Percentiles rank a stretch among this genome's conserved stretches.
Evolutionary conservation across 2,113 vertebrate species (phyloP).

Genomic region (Tylochromis polylepis): DNA sequence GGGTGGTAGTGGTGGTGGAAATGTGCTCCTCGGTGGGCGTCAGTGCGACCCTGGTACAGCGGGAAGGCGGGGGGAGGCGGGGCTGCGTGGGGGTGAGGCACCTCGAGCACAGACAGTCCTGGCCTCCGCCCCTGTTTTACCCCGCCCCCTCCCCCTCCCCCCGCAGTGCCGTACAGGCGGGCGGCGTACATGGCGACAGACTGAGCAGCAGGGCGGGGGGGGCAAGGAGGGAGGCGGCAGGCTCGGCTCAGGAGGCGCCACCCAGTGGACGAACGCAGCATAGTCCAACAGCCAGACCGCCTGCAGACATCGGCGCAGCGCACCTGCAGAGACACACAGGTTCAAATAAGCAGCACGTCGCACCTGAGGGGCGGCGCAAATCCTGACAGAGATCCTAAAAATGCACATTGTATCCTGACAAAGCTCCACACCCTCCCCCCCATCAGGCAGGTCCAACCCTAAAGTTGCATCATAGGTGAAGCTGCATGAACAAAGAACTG

Average conservation of each 20-base stretch:
- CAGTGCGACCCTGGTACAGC: conserved; percentile 56
- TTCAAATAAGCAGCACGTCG: neutral
- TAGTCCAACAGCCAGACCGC: conserved; percentile 16
- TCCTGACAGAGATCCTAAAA: neutral
- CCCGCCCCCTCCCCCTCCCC: conserved; percentile 37
- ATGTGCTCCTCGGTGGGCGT: conserved; percentile 36
- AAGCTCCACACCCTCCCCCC: neutral
- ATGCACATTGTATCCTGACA: neutral
- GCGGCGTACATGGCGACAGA: conserved; percentile 43
- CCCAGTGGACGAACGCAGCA: conserved; percentile 47
- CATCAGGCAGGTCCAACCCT: neutral
- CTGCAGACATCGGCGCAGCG: neutral
- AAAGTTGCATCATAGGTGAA: neutral
- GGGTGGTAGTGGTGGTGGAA: conserved; percentile 60
- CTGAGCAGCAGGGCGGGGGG: neutral
- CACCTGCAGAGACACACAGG: neutral
- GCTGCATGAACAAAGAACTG: neutral
- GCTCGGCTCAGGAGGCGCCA: conserved; percentile 51
- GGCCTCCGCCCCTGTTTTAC: conserved; percentile 63
- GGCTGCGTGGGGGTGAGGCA: conserved; percentile 22
- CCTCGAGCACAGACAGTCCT: conserved; percentile 62
- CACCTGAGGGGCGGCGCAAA: neutral
- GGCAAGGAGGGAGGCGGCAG: neutral
- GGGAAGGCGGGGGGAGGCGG: conserved; percentile 42
- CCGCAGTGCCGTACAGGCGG: conserved; percentile 9